Evolutionary conservation across 2,797 vertebrate species (phyloP).

Genomic region (Buphagus erythrorhynchus): DNA sequence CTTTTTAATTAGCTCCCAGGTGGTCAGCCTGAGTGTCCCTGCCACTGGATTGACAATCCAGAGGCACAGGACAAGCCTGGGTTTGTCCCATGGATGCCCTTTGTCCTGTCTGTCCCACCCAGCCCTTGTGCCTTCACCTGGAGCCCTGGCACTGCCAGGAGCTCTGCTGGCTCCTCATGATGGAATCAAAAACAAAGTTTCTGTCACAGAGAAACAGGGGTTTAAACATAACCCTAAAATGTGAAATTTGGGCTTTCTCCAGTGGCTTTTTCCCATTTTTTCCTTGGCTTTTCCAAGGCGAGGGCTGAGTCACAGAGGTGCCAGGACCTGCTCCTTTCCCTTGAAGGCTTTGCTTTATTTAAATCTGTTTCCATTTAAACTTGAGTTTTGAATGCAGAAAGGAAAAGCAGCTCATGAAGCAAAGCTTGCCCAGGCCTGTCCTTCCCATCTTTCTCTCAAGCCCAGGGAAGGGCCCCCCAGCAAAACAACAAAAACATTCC

Average conservation of each 20-base stretch:
- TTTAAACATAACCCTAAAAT: fast-evolving
- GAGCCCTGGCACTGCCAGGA: fast-evolving
- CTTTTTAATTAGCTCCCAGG: neutral
- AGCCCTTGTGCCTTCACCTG: fast-evolving
- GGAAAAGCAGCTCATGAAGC: neutral
- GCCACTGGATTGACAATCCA: neutral
- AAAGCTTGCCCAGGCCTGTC: neutral
- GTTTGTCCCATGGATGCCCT: neutral
- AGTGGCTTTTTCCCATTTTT: neutral
- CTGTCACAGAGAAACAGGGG: neutral
- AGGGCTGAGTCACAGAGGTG: neutral
- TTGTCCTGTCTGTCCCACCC: neutral
- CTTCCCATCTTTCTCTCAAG: neutral
- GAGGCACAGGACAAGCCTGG: neutral
- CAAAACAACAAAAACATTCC: neutral
- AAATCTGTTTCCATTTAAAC: neutral
- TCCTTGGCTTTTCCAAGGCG: neutral
- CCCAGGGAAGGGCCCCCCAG: neutral
- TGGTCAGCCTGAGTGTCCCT: neutral
- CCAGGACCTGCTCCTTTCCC: neutral
- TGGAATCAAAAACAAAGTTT: neutral
- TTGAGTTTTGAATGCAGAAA: neutral
- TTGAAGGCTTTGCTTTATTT: neutral
- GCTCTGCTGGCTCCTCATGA: fast-evolving
- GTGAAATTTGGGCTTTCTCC: neutral